Evolutionary conservation across 2,113 vertebrate genomes (phyloP).

Genomic region (Motacilla alba): DNA sequence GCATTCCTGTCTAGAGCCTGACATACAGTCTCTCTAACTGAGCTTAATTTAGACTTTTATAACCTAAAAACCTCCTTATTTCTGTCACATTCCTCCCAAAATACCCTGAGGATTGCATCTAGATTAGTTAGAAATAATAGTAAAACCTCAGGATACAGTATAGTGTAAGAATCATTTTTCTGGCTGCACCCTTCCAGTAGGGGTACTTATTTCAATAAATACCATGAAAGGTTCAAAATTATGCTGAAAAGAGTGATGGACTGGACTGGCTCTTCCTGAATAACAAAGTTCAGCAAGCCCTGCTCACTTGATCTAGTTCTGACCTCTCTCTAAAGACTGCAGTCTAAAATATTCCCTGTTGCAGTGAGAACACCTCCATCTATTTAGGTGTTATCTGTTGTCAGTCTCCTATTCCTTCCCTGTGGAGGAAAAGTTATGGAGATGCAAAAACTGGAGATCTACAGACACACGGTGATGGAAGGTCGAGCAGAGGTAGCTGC

Average conservation of each 20-base stretch:
- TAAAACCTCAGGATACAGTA: conserved; percentile 18
- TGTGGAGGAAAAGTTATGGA: not conserved
- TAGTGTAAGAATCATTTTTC: conserved; percentile 2
- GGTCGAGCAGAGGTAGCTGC: not conserved
- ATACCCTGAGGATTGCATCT: conserved; percentile 44
- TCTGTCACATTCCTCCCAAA: conserved; percentile 49
- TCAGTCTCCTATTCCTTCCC: not conserved
- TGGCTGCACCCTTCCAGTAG: conserved; percentile 19
- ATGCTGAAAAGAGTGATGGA: not conserved
- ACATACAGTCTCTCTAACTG: conserved; percentile 48
- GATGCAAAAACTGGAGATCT: not conserved
- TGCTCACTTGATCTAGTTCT: conserved; percentile 28
- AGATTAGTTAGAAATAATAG: conserved; percentile 66
- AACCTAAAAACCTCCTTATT: conserved; percentile 61
- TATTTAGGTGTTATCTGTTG: not conserved
- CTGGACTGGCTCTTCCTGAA: conserved; percentile 4
- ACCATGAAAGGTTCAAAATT: conserved; percentile 6
- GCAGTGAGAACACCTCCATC: not conserved
- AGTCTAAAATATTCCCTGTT: not conserved
- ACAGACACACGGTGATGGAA: not conserved
- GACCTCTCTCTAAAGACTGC: conserved; percentile 47
- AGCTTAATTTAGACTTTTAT: conserved; percentile 67
- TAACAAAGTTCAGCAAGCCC: conserved; percentile 44
- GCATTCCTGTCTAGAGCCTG: conserved; percentile 32
- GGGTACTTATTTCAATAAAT: conserved; percentile 35